These are phyloP conservation scores for Corella eumyota DNA, from an alignment of 23 tunicate species.

Conservation along the genomic window DNA sequence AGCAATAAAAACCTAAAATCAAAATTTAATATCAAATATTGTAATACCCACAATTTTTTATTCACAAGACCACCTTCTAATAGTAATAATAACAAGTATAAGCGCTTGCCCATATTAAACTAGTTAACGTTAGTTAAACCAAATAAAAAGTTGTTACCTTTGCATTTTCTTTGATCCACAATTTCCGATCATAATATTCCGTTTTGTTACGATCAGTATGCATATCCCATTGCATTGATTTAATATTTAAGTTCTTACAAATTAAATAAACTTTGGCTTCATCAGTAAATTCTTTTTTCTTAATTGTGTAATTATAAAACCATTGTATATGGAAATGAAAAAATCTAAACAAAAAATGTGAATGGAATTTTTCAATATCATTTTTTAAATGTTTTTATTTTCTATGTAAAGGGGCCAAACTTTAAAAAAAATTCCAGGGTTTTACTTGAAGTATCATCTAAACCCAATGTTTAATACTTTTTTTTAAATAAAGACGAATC, in stretches of 20 bases:
- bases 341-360: too few relatives aligned
- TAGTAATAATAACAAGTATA: too few relatives aligned
- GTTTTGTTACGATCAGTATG: constrained; percentile 31
- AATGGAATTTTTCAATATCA: too few relatives aligned
- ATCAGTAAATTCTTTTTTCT: constrained; percentile 65
- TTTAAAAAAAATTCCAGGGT: too few relatives aligned
- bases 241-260: constrained; percentile 35
- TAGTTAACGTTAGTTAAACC: too few relatives aligned
- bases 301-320: constrained; percentile 43
- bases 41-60: neutral
- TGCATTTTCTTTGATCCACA: constrained; percentile 79
- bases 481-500: too few relatives aligned
- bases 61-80: too few relatives aligned
- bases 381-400: too few relatives aligned
- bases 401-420: too few relatives aligned
- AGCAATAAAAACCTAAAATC: constrained; percentile 37
- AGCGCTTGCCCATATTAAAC: too few relatives aligned
- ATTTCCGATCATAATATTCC: constrained; percentile 14
- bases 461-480: too few relatives aligned
- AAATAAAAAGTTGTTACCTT: constrained; percentile 20
- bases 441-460: too few relatives aligned
- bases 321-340: constrained; percentile 41
- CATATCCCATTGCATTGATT: constrained; percentile 52
- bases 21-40: neutral
- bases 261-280: constrained; percentile 67